phyloP scores from a whole-genome alignment of 2,888 invertebrate genomes.

The Thysanoteuthis rhombus region DNA sequence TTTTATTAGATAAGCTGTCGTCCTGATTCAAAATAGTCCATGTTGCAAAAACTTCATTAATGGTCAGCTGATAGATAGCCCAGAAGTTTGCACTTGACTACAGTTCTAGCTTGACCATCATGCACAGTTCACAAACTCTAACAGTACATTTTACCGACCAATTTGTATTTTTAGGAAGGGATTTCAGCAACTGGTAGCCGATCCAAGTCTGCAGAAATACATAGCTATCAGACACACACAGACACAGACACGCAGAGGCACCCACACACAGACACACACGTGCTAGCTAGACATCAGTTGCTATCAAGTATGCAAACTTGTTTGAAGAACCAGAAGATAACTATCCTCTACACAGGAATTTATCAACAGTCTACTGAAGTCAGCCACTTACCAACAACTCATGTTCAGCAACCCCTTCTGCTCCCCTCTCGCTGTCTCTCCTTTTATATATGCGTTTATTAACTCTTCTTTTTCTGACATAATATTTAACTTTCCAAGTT shows the following conservation, averaged over 20 bases:
- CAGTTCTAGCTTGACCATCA: neutral
- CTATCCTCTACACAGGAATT: neutral
- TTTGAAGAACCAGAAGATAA: neutral
- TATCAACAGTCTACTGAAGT: neutral
- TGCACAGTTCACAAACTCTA: neutral
- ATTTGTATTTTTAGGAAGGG: neutral
- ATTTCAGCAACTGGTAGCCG: neutral
- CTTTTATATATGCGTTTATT: neutral
- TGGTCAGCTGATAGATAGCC: neutral
- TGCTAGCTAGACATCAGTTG: neutral
- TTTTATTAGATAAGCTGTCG: neutral
- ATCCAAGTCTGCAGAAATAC: neutral
- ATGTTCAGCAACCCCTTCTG: neutral
- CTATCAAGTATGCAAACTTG: slow-evolving; percentile 12
- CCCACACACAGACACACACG: slow-evolving; percentile 18
- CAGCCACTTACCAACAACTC: neutral
- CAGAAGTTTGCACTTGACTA: too few relatives aligned
- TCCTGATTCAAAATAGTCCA: neutral
- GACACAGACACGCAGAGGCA: neutral
- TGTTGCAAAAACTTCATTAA: neutral
- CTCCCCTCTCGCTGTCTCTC: neutral
- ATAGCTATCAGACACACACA: neutral
- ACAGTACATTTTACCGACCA: neutral
- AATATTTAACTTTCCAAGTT: neutral
- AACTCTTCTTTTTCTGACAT: neutral